Conservation (phyloP, 1,140 invertebrate species). For the Platyscapa corneri region DNA sequence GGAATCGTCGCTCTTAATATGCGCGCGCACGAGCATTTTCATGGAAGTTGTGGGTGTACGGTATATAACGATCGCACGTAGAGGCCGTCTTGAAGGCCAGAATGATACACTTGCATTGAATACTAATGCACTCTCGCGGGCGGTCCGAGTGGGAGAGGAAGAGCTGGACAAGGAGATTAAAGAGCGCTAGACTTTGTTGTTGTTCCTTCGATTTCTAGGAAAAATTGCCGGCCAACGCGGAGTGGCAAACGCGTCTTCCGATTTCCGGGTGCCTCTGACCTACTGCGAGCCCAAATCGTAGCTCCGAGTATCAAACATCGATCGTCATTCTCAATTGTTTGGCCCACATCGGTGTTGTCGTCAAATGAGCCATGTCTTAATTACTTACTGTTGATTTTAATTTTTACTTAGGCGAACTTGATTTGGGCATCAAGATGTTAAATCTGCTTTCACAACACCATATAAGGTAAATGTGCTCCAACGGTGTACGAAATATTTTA, state of each 20-base stretch:
- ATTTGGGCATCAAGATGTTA: too few relatives aligned
- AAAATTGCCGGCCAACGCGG: not conserved
- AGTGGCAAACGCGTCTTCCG: not conserved
- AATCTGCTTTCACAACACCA: too few relatives aligned
- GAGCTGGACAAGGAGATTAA: not conserved
- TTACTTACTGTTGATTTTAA: too few relatives aligned
- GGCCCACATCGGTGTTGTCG: too few relatives aligned
- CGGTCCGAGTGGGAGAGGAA: not conserved
- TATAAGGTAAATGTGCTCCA: too few relatives aligned
- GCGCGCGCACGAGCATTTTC: conserved; percentile 18
- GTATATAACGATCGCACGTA: not conserved
- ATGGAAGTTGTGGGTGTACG: conserved; percentile 19
- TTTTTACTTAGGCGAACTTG: too few relatives aligned
- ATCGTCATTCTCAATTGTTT: too few relatives aligned
- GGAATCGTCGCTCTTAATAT: not conserved
- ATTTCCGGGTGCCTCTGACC: not conserved
- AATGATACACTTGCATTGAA: conserved; percentile 34
- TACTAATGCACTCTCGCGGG: conserved; percentile 3
- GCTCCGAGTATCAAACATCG: too few relatives aligned
- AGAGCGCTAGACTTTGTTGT: not conserved
- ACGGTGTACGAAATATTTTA: too few relatives aligned
- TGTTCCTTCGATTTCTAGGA: not conserved
- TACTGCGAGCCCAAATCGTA: too few relatives aligned
- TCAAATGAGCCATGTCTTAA: too few relatives aligned
- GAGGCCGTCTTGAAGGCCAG: conserved; percentile 45